These are phyloP conservation scores for human DNA, from an alignment of 2,113 vertebrate genomes.

Conservation along the genomic window GRCh38 chr4:113330001-113330500, in stretches of 20 bases:
- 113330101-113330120: not conserved
- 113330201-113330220: accelerated
- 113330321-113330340: slow-evolving; percentile 96
- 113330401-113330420: slow-evolving; percentile 97
- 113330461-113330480: slow-evolving; percentile 97
- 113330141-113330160: not conserved
- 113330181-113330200: not conserved
- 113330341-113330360: slow-evolving; percentile 95
- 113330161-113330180: not conserved
- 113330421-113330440: slow-evolving; percentile 96
- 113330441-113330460: slow-evolving; percentile 96
- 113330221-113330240: slow-evolving; percentile 62
- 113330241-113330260: slow-evolving; percentile 98
- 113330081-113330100: not conserved
- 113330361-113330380: slow-evolving; percentile 98
- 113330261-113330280: slow-evolving; percentile 98
- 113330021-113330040: not conserved
- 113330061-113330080: not conserved
- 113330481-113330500: slow-evolving; percentile 38
- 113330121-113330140: not conserved
- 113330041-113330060: not conserved
- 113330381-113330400: slow-evolving; percentile 96
- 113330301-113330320: slow-evolving; percentile 97
- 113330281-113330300: slow-evolving; percentile 97
- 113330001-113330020: not conserved